Conservation (phyloP, 2,888 invertebrate species). For the Ellobium chinense region DNA sequence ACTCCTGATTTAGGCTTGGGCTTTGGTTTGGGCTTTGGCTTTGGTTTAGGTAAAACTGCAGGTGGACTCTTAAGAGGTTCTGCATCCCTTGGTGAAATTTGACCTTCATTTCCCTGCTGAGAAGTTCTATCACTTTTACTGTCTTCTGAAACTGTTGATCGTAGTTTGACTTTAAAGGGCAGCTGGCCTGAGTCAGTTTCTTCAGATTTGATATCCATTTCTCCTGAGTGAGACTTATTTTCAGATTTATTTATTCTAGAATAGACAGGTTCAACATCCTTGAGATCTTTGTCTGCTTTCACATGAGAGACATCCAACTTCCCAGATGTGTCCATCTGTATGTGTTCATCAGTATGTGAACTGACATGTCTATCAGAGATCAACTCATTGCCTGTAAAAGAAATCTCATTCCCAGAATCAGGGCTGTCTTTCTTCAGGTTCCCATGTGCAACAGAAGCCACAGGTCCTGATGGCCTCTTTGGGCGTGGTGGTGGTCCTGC, state of each 20-base stretch:
- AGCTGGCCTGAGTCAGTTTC: neutral
- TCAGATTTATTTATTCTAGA: constrained; percentile 41
- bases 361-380: neutral
- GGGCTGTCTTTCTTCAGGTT: neutral
- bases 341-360: neutral
- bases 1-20: constrained; percentile 22
- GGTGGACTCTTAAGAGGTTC: no score
- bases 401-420: no score
- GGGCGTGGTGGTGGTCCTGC: neutral
- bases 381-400: no score
- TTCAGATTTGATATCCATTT: neutral
- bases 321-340: neutral
- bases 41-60: neutral
- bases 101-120: no score
- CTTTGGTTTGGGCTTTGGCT: constrained; percentile 26
- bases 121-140: no score
- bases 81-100: no score
- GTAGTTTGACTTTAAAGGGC: constrained; percentile 54
- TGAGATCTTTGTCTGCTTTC: neutral
- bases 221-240: no score
- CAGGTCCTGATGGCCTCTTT: constrained; percentile 3
- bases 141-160: constrained; percentile 46
- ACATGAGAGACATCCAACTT: neutral
- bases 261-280: constrained; percentile 41
- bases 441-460: neutral